Evolutionary conservation across 2,797 vertebrate species (phyloP).

Genomic region (Liparis tanakae): DNA sequence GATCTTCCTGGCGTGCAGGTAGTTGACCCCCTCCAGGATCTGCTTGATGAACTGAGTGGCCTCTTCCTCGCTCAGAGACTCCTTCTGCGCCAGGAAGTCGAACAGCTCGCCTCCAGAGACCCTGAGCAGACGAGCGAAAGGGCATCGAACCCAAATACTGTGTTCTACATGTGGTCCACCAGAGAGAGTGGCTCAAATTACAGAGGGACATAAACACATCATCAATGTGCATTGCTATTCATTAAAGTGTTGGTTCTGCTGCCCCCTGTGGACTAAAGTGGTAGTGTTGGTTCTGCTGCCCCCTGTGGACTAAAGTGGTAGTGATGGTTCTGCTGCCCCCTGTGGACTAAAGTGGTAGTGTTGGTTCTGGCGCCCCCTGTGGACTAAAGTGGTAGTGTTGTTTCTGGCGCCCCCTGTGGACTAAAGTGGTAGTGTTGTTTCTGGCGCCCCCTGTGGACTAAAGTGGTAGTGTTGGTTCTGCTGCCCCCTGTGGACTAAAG

Average conservation of each 20-base stretch:
- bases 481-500: too few relatives aligned
- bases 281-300: background rate
- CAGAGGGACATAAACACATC: background rate
- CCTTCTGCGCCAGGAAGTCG: conserved; percentile 95
- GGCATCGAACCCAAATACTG: too few relatives aligned
- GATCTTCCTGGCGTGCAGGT: conserved; percentile 93
- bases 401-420: too few relatives aligned
- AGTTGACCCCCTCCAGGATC: conserved; percentile 94
- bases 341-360: too few relatives aligned
- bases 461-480: too few relatives aligned
- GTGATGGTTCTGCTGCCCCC: too few relatives aligned
- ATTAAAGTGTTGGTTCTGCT: background rate
- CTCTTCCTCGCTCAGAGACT: conserved; percentile 95
- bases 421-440: too few relatives aligned
- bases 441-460: too few relatives aligned
- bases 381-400: too few relatives aligned
- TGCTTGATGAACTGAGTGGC: conserved; percentile 97
- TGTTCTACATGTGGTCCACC: fast-evolving
- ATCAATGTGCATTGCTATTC: background rate
- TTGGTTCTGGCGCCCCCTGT: too few relatives aligned
- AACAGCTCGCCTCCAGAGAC: conserved; percentile 93
- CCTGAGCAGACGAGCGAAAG: conserved; percentile 60
- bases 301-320: too few relatives aligned
- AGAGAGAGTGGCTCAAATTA: background rate
- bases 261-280: background rate